Base-by-base conservation (phyloP, 2,888 invertebrate species). In the Synergus japonicus region DNA sequence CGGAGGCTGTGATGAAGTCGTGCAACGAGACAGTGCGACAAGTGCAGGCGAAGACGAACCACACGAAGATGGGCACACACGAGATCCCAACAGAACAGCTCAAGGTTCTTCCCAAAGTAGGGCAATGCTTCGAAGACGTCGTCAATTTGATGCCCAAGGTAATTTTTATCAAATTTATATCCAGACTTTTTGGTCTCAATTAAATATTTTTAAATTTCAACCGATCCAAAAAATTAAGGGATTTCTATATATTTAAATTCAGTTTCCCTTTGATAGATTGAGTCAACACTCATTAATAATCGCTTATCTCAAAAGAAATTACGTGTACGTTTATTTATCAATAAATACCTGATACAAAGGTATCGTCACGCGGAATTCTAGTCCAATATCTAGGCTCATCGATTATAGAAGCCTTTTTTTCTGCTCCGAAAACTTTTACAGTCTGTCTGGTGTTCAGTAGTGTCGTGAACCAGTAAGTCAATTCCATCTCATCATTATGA, bases 101-200 rank as follows among this genome's bases (percentile, higher is more conserved):
- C 87, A 87, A 2, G 84, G 87, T 18, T 88, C 90, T 54, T 87
- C 90, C 7, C 92, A 92, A 78, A 90, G 88, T 78, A 86, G 92
- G 76, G 89, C 89, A 22, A 90, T 92, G 85, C 83, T 92, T 10
- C 87, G 92, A 22, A 88, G 92, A 78, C 89, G 92, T 58, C 85
- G 92, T 29, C 92, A 92, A 80, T 92, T 92, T 54, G 92, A 92
- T 77, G 88, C 90, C 2, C 92, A 92, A 89, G 92, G 92, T 92
- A 86, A 18, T 65, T 76, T 79, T 76, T 77, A 54, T 76, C 65
- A 44, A 44, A 54, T 76, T 44, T 29, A 13, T 22, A 0, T 37
- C 37, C 37, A 37, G 7, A 7, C 5, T 37, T 37, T 64, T 43
- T 5, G 29, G n/a, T 49, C 58, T 18, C 2, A 58, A 18, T 58